Base-by-base conservation (phyloP, 2,888 invertebrate genomes). In the Drosophila macrospina region DNA sequence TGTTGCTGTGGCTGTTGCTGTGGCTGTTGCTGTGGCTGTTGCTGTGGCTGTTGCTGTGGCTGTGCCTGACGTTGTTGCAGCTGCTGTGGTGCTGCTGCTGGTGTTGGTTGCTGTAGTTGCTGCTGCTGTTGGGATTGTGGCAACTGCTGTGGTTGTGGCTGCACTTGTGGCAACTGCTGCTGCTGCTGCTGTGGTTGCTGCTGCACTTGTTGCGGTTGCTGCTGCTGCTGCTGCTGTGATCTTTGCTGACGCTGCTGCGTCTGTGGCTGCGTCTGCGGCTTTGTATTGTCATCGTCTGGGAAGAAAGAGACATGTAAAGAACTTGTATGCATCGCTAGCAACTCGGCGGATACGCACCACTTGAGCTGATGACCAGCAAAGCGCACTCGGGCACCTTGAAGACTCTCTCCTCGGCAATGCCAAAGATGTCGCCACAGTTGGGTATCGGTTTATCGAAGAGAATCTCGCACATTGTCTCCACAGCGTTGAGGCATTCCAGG, bases 401-500 rank as follows among this genome's bases (percentile, higher is more conserved):
- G 39, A 90, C 84, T 2, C 90, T 85, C 28, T 90, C 91, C 4
- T 78, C 67, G 13, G 90, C 92, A 55, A 91, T 84, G 47, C 90
- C 91, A 52, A 91, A 88, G 15, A 91, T 89, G 15, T 89, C 83
- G 32, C 85, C 85, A 28, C 90, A 97, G 15, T 95, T 96, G 11
- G 94, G 92, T 91, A 98, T 96, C 24, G 94, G 91, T 69, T 94
- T 93, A 87, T 98, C 98, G 89, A 98, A 98, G 61, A 98, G 92
- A 20, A 98, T 94, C 76, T 97, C 97, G 88, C 95, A 97, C 57
- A 95, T 93, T 0, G 93, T 93, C 39, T 95, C 94, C 0, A 93
- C 69, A 90, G 86, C 51, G 93, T 94, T 87, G 93, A 95, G 30
- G 91, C 93, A 74, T 92, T 91, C 51, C 92, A 93, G 67, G 88